These are phyloP conservation scores for Delia radicum DNA, from an alignment of 1,140 invertebrate genomes.

Conservation along the genomic window DNA sequence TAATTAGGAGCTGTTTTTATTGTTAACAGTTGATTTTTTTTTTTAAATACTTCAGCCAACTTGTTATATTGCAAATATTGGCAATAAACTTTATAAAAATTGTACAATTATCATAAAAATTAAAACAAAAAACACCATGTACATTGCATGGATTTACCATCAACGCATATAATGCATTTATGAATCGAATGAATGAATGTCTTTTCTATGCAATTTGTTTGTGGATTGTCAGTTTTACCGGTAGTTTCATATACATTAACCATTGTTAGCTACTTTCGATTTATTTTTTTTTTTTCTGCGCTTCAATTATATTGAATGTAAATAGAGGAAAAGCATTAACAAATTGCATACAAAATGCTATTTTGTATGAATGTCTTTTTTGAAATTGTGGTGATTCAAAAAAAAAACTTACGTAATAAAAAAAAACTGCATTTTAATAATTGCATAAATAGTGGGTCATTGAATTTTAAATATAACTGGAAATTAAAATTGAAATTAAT, in stretches of 20 bases:
- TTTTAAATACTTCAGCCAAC: no score
- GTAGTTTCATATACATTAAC: not conserved
- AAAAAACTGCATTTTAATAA: not conserved
- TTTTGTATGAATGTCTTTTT: not conserved
- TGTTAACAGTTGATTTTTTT: no score
- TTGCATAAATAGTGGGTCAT: slow-evolving; percentile 1
- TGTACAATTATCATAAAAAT: no score
- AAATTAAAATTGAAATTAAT: not conserved
- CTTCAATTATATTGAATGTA: not conserved
- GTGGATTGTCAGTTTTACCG: no score
- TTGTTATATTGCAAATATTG: no score
- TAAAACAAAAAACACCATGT: no score
- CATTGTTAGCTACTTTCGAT: slow-evolving; percentile 1
- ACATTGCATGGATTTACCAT: no score
- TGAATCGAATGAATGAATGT: no score
- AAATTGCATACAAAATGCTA: not conserved
- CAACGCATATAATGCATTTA: no score
- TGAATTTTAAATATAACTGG: not conserved
- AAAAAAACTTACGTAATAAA: not conserved
- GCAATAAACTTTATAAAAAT: not conserved
- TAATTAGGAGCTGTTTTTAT: no score
- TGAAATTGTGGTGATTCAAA: not conserved
- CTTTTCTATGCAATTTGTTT: no score
- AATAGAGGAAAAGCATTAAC: not conserved
- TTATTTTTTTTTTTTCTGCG: not conserved